Evolutionary conservation across 2,888 invertebrate species (phyloP), one percentile per base, ranked within the genome.

Genomic region (Hypercompe scribonia): DNA sequence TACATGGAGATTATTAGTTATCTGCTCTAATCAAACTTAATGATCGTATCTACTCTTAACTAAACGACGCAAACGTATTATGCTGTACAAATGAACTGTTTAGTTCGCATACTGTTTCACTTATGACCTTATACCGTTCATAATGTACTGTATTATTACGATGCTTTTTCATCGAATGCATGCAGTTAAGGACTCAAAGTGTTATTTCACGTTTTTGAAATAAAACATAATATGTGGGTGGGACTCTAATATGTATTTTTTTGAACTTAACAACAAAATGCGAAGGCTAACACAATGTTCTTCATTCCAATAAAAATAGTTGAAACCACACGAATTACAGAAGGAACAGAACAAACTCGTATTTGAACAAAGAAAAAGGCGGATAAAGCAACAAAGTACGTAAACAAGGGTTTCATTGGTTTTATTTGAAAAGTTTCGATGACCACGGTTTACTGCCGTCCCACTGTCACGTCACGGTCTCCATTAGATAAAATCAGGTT

Each of bases 381-480:
- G 87, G 87, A 87, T 87, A 85, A 85, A 86, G 87, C 87, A 88
- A 90, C 91, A 90, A 90, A 91, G 89, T 89, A 86, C 90, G 91
- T 90, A 92, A 93, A 94, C 92, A 92, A 91, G 87, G 65, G 88
- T 84, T 89, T 90, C 91, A 91, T 92, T 89, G 90, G 89, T 91
- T 93, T 94, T 94, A 94, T 94, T 93, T 91, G 92, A 89, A 93
- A 94, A 94, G 91, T 94, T 94, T 87, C 85, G 86, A 90, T 88
- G 88, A 89, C 88, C 86, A 87, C 87, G 89, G 91, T 90, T 91
- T 89, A 90, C 88, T 90, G 85, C 87, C 81, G 79, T 69, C 78
- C 81, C 87, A 86, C 84, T 87, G 86, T 81, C 79, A 84, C 82
- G 79, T 83, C 81, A 84, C 84, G 77, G 79, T 75, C 78, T 81